Base-by-base conservation (phyloP, 2,113 vertebrate species). In the Chrysemys picta region DNA sequence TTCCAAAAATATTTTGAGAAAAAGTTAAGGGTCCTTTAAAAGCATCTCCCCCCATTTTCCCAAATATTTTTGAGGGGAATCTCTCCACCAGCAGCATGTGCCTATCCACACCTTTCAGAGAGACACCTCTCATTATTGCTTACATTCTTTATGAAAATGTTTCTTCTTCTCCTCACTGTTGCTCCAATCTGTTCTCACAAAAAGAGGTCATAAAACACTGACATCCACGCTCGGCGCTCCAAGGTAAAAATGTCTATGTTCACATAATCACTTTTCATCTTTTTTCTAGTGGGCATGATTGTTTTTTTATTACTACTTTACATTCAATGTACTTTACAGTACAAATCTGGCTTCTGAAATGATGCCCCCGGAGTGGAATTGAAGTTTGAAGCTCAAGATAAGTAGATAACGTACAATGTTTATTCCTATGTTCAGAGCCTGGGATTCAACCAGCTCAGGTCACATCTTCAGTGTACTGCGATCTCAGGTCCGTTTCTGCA, bases 381-480 rank as follows among this genome's bases (percentile, higher is more conserved):
- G 82, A 53, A 0, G 47, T 0, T 27, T 0, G 25, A 85, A 72
- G 80, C 1, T 91, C 82, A 7, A 42, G 88, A 45, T 0, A 27
- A 27, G 10, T 50, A 0, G 31, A 57, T 2, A 1, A 31, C 9
- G 76, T 17, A 96, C 93, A 96, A 94, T 59, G 91, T 82, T 84
- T 69, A 42, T 84, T 96, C 93, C 76, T 7, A 81, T 82, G 91
- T 50, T 62, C 86, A 52, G 14, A 0, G 54, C 92, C 84, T 6
- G 85, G 84, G 24, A 84, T 91, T 93, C 85, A 2, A 90, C 84
- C 92, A 82, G 75, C 4, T 91, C 85, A 38, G 0, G 2, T 87
- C 95, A 42, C 93, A 94, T 94, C 96, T 95, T 94, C 89, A 82
- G 42, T 0, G 3, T 75, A 31, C 87, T 95, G 94, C 95, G 96